A percentile compares a stretch with the other conserved stretches of the same genome.
Evolutionary conservation across 2,797 vertebrate genomes (phyloP).

Genomic region (Sciurus carolinensis): DNA sequence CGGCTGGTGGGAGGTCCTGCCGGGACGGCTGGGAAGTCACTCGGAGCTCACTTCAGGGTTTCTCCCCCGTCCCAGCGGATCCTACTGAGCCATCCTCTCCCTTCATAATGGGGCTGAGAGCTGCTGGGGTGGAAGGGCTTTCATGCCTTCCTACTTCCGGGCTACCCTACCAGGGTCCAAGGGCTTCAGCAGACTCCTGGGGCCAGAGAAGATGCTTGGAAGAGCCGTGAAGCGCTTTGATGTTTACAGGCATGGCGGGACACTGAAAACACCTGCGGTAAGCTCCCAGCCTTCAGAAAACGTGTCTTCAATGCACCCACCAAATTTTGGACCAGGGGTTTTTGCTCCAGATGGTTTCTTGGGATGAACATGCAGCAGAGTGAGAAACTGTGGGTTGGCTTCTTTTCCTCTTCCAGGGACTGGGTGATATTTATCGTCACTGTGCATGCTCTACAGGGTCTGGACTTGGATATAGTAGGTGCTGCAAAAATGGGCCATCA

Average conservation of each 20-base stretch:
- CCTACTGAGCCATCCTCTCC: accelerated
- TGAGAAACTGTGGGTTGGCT: not conserved
- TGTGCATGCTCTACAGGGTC: not conserved
- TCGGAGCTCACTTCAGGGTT: not conserved
- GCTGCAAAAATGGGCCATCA: not conserved
- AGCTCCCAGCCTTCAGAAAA: not conserved
- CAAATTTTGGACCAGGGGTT: not conserved
- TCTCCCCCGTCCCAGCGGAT: not conserved
- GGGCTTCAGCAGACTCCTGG: not conserved
- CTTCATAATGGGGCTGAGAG: not conserved
- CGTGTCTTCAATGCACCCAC: not conserved
- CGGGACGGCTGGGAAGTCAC: not conserved
- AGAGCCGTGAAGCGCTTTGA: not conserved
- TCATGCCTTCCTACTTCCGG: not conserved
- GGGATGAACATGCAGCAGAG: not conserved
- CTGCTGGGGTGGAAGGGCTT: not conserved
- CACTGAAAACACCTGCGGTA: not conserved
- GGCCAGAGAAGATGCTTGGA: not conserved
- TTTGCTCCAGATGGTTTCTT: not conserved
- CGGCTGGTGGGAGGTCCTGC: not conserved
- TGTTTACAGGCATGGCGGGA: not conserved
- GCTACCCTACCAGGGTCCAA: not conserved
- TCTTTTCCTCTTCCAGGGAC: not conserved
- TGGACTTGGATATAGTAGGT: not conserved
- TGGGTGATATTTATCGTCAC: not conserved